Base-by-base conservation (phyloP, 2,888 invertebrate species). In the Melieria crassipennis region DNA sequence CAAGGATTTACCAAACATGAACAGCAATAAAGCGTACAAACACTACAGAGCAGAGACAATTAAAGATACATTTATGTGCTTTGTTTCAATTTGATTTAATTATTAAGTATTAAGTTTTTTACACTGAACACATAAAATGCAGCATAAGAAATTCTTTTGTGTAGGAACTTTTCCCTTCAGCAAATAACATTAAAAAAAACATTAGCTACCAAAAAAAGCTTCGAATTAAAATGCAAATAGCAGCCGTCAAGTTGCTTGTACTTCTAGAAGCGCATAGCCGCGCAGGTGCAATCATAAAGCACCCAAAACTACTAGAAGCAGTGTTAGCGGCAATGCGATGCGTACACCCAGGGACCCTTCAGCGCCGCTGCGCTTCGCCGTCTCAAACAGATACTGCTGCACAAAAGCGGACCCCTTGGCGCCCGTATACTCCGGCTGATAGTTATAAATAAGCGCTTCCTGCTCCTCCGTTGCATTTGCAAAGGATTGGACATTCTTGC, bases 371-470 rank as follows among this genome's bases (percentile, higher is more conserved):
- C 30, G 30, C 30, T 30, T 30, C 30, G 30, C 30, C 30, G 45
- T 87, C 64, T 89, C 88, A 79, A 94, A 94, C 55, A 93, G 85
- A 81, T 95, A 95, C 76, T 91, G 89, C 80, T 94, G 93, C 50
- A 89, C 87, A 79, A 89, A 94, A 1, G 88, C 79, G n/a, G 91
- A 91, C 0, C 91, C 90, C 2, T 88, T 79, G 0, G 87, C 79
- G 0, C 90, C 92, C 0, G 93, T 93, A 79, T 91, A 94, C 48
- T 87, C 87, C 0, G 92, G 89, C 11, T 85, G 85, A 79, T 91
- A 93, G 82, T 95, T 95, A 81, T 94, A 95, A 76, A 95, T 95
- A 43, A 95, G 83, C 61, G 88, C 84, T 3, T 81, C 61, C 9
- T 87, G 85, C 83, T 93, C 93, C 0, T 88, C 80, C 0, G 86